These are phyloP conservation scores for Phrynocephalus forsythii DNA, from an alignment of 2,797 vertebrate species.

Conservation along the genomic window DNA sequence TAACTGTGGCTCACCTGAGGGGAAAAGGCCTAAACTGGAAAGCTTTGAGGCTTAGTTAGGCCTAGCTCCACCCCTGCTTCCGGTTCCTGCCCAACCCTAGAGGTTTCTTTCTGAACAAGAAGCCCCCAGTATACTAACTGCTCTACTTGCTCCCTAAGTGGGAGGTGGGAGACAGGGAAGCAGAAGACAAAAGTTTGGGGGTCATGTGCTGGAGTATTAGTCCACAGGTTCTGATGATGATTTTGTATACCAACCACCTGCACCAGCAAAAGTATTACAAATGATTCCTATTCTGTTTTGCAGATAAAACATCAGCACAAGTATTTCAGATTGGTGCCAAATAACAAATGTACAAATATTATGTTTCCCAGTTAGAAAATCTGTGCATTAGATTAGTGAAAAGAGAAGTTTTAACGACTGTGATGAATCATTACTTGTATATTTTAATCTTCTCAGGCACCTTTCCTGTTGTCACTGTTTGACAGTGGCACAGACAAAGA, in stretches of 20 bases:
- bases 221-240: neutral
- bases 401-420: neutral
- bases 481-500: slow-evolving; percentile 80
- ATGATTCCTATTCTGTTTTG: neutral
- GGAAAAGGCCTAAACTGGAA: too few species aligned
- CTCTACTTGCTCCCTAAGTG: too few species aligned
- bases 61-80: too few species aligned
- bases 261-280: neutral
- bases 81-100: too few species aligned
- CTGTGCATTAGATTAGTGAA: neutral
- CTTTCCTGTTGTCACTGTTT: slow-evolving; percentile 87
- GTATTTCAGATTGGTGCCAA: neutral
- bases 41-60: too few species aligned
- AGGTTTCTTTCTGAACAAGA: too few species aligned
- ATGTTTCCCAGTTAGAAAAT: neutral
- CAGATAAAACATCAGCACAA: neutral
- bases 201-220: neutral
- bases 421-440: slow-evolving; percentile 30
- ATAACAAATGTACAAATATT: neutral
- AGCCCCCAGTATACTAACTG: too few species aligned
- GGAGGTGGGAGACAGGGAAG: too few species aligned
- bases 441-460: slow-evolving; percentile 78
- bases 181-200: too few species aligned
- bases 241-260: neutral
- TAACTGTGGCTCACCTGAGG: too few species aligned